phyloP scores from a whole-genome alignment of 2,888 invertebrate genomes.

The Pollenia angustigena region DNA sequence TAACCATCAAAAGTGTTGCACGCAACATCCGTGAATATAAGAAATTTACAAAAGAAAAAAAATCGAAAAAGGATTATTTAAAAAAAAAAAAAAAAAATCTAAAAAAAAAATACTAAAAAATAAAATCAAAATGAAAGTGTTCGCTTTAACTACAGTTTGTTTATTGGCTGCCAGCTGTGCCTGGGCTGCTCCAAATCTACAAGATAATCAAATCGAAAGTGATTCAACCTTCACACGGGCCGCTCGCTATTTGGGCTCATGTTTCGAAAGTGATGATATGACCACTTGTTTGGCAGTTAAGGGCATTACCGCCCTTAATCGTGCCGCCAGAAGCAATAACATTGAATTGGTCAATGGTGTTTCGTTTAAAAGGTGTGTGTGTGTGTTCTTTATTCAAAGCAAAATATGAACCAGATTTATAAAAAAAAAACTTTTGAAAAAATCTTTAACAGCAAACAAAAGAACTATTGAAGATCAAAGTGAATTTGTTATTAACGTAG shows the following conservation, averaged over 20 bases:
- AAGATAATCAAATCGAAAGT: constrained; percentile 84
- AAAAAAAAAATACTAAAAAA: constrained; percentile 18
- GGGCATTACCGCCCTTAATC: constrained; percentile 85
- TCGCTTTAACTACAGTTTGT: constrained; percentile 78
- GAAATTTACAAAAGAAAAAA: constrained; percentile 59
- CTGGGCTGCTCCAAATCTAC: constrained; percentile 82
- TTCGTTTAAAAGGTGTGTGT: constrained; percentile 85
- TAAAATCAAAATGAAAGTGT: constrained; percentile 82
- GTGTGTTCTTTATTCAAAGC: background rate
- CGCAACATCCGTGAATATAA: constrained; percentile 75
- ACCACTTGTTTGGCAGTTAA: constrained; percentile 86
- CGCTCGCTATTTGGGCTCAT: constrained; percentile 83
- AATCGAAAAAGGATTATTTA: constrained; percentile 53
- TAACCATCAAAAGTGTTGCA: constrained; percentile 82
- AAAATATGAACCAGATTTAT: constrained; percentile 3
- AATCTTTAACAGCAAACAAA: background rate
- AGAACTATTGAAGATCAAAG: background rate
- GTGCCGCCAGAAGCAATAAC: constrained; percentile 86
- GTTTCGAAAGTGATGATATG: constrained; percentile 84
- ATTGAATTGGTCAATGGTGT: constrained; percentile 87
- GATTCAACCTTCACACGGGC: constrained; percentile 82
- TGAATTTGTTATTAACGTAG: background rate
- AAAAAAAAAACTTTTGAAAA: constrained; percentile 10
- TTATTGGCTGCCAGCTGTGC: constrained; percentile 79
- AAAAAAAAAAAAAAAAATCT: constrained; percentile 50